Evolutionary conservation across 2,797 vertebrate species (phyloP).

Genomic region (Dicrostonyx torquatus): DNA sequence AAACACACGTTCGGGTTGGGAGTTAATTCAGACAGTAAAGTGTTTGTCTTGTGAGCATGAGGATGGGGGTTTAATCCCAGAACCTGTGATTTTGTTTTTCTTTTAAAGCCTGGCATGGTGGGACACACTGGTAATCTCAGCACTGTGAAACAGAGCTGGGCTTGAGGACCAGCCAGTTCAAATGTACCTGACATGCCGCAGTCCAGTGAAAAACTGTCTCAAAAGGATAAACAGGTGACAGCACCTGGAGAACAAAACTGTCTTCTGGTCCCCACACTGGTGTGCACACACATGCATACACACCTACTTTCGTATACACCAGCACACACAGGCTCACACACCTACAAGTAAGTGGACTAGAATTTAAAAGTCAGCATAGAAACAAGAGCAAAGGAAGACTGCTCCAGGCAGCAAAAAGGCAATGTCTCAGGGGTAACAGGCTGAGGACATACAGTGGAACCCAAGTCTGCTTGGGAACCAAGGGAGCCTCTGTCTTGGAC

Average conservation of each 20-base stretch:
- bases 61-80: not conserved
- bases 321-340: not conserved
- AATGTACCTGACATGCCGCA: not conserved
- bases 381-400: not conserved
- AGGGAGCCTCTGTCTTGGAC: not conserved
- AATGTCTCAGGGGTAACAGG: not conserved
- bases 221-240: too few species aligned
- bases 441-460: not conserved
- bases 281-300: too few species aligned
- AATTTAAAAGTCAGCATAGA: not conserved
- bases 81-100: not conserved
- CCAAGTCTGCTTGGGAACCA: not conserved
- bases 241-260: not conserved
- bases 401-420: not conserved
- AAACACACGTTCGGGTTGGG: not conserved
- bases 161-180: not conserved
- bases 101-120: not conserved
- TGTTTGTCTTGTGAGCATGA: not conserved
- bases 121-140: too few species aligned
- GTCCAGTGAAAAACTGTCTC: not conserved
- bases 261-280: not conserved
- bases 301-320: not conserved
- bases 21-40: not conserved
- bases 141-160: not conserved
- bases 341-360: not conserved